Percentiles rank a stretch among this genome's conserved stretches.
These are phyloP conservation scores for Bemisia tabaci DNA, from an alignment of 1,140 invertebrate species.

Conservation along the genomic window DNA sequence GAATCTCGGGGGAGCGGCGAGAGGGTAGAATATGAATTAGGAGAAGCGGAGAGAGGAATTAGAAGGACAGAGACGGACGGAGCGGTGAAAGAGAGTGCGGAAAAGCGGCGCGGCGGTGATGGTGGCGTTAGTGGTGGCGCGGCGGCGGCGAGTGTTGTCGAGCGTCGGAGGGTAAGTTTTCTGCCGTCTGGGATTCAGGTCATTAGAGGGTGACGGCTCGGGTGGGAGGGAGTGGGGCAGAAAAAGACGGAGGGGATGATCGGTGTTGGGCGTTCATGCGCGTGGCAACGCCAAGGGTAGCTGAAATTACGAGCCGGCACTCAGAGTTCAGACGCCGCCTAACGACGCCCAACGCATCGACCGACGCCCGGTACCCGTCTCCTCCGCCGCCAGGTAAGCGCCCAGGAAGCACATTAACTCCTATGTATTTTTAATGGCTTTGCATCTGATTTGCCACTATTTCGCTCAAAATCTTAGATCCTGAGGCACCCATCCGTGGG, in stretches of 20 bases:
- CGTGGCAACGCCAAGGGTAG: not conserved
- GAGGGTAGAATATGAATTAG: not conserved
- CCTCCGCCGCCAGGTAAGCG: no score
- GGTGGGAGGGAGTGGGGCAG: not conserved
- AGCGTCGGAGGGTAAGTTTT: not conserved
- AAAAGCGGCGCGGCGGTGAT: not conserved
- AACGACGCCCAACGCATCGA: not conserved
- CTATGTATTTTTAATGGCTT: no score
- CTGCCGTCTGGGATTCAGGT: slow-evolving; percentile 1
- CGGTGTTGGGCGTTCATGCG: not conserved
- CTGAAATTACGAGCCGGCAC: not conserved
- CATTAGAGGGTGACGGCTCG: not conserved
- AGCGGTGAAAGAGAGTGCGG: slow-evolving; percentile 1
- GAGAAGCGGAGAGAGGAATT: not conserved
- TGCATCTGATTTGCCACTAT: no score
- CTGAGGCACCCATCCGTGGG: no score
- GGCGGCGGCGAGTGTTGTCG: not conserved
- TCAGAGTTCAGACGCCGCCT: not conserved
- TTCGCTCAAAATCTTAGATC: no score
- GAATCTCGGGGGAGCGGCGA: not conserved
- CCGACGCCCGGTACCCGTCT: not conserved
- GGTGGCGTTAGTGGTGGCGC: slow-evolving; percentile 1
- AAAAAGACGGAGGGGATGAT: not conserved
- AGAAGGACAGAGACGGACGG: slow-evolving; percentile 3
- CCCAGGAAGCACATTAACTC: no score